Conservation (phyloP, 2,797 vertebrate genomes). For the Syndactyla subalaris region DNA sequence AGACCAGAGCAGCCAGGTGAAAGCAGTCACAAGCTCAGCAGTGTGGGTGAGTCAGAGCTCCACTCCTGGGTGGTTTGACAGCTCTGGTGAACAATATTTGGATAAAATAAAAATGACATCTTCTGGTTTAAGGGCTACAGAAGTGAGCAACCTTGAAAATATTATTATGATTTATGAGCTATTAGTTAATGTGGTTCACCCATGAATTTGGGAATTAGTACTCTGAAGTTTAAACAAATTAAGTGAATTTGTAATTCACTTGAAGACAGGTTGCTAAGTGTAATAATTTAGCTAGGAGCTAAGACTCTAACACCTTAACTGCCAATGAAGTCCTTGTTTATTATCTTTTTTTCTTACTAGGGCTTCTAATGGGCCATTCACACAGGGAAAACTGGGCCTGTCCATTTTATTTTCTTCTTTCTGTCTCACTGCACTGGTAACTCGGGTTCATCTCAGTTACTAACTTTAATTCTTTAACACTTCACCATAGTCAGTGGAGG, state of each 20-base stretch:
- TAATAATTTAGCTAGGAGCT: neutral
- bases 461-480: neutral
- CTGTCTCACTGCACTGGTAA: neutral
- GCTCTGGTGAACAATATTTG: neutral
- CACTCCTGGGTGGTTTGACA: neutral
- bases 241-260: neutral
- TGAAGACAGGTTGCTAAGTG: neutral
- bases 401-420: neutral
- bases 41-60: neutral
- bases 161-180: neutral
- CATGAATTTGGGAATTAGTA: neutral
- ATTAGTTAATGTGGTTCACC: neutral
- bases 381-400: neutral
- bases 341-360: neutral
- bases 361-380: neutral
- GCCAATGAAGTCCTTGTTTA: neutral
- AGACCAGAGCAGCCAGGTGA: neutral
- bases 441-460: neutral
- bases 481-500: neutral
- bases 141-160: neutral
- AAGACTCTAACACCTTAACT: neutral
- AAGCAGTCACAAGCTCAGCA: neutral
- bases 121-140: neutral
- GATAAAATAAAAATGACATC: neutral
- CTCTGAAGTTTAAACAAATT: neutral